These are phyloP conservation scores for Amblyopsis rosae DNA, from an alignment of 2,113 vertebrate genomes.

Conservation along the genomic window DNA sequence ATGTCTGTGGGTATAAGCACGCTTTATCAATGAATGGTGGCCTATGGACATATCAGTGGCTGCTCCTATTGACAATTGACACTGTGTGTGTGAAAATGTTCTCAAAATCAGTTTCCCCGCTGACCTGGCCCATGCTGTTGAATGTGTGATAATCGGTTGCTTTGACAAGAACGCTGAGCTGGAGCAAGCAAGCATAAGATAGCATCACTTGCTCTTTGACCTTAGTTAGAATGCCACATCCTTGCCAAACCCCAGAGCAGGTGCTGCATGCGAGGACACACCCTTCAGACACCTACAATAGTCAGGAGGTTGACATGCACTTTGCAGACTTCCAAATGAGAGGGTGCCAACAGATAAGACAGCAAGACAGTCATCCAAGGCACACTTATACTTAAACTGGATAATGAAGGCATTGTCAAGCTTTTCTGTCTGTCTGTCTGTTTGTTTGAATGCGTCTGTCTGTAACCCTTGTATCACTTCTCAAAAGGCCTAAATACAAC, in stretches of 20 bases:
- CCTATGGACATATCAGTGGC: constrained; percentile 34
- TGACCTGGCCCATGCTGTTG: not conserved
- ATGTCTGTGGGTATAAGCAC: constrained; percentile 44
- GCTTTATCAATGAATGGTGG: constrained; percentile 61
- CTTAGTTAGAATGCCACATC: constrained; percentile 32
- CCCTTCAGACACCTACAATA: constrained; percentile 35
- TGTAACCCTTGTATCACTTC: not conserved
- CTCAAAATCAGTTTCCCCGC: constrained; percentile 24
- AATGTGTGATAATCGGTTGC: constrained; percentile 1
- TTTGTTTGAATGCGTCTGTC: not conserved
- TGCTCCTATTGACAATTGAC: constrained; percentile 7
- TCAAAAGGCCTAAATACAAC: no score
- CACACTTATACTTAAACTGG: constrained; percentile 18
- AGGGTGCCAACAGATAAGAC: constrained; percentile 42
- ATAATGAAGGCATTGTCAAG: constrained; percentile 11
- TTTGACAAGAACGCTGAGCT: constrained; percentile 8
- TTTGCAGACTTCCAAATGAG: constrained; percentile 58
- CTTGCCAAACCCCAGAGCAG: constrained; percentile 41
- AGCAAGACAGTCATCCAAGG: constrained; percentile 6
- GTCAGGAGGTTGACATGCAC: constrained; percentile 45
- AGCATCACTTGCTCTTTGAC: constrained; percentile 41
- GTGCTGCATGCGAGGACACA: constrained; percentile 43
- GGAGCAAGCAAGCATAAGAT: constrained; percentile 22
- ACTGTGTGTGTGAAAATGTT: constrained; percentile 21
- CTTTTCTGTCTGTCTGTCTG: not conserved